Base-by-base conservation (phyloP, 1,140 invertebrate species). In the Grapholita molesta region DNA sequence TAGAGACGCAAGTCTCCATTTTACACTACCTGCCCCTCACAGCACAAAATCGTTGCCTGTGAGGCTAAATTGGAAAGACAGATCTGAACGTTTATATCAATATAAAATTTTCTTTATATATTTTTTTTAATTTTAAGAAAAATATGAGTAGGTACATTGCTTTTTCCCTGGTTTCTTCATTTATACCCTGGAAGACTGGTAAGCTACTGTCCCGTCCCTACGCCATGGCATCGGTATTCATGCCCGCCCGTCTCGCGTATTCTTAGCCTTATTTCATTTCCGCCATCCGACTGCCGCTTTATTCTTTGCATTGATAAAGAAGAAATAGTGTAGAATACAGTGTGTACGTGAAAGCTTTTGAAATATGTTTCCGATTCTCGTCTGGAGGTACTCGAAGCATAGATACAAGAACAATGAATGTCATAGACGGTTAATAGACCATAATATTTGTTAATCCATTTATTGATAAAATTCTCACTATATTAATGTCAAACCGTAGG, bases 191-290 rank as follows among this genome's bases (percentile, higher is more conserved):
- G 35, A 12, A 11, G 3, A 15, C 32, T 38, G n/a, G 6, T 38
- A 38, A n/a, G n/a, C 15, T 38, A 38, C 35, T 38, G 35, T n/a
- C n/a, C 5, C 15, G 3, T 38, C 3, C n/a, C n/a, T 38, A n/a
- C n/a, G 15, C n/a, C 1, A 9, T 57, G 42, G 42, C 21, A 35
- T 42, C 57, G 48, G 55, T 35, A 55, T 55, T 61, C 48, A 42
- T 21, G 67, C 55, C 28, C 18, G 24, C 30, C 32, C 32, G 11
- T 12, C 68, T 32, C 66, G 64, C 42, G 70, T 68, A 57, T 71
- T 68, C 48, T 64, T 68, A 67, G 52, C 61, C 70, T 68, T 71
- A 68, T 71, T 71, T 68, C 57, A 68, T 71, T 71, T 71, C 70
- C 70, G 35, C 55, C 52, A 30, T 33, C 25, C 52, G 48, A 32